These are phyloP conservation scores for Gobionotothen gibberifrons DNA, from an alignment of 2,797 vertebrate genomes.

Conservation along the genomic window DNA sequence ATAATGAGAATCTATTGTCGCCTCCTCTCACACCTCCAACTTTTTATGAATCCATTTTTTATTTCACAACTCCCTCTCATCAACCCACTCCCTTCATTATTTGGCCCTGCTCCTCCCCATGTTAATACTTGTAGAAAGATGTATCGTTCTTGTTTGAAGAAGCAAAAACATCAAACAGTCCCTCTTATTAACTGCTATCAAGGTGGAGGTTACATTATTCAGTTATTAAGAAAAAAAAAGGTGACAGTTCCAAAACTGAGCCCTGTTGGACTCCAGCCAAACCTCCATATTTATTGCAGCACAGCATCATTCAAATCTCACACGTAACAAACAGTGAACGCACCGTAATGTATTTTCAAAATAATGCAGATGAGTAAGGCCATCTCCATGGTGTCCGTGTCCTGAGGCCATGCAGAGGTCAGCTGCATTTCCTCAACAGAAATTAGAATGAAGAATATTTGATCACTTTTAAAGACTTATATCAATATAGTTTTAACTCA, in stretches of 20 bases:
- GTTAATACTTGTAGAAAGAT: background rate
- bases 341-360: too few relatives aligned
- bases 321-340: background rate
- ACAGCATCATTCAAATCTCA: background rate
- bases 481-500: too few relatives aligned
- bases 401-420: too few relatives aligned
- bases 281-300: too few relatives aligned
- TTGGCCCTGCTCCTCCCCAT: background rate
- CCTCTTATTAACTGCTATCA: background rate
- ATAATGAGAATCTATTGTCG: background rate
- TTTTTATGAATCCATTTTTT: slow-evolving; percentile 8
- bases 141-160: background rate
- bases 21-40: background rate
- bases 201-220: background rate
- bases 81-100: background rate
- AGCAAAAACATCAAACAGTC: background rate
- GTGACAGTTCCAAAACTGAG: background rate
- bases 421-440: too few relatives aligned
- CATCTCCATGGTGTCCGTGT: too few relatives aligned
- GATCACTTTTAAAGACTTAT: too few relatives aligned
- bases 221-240: background rate
- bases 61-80: background rate
- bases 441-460: too few relatives aligned
- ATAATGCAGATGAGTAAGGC: too few relatives aligned
- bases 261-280: background rate